Evolutionary conservation across 1,140 invertebrate species (phyloP).

Genomic region (Semibalanus balanoides): DNA sequence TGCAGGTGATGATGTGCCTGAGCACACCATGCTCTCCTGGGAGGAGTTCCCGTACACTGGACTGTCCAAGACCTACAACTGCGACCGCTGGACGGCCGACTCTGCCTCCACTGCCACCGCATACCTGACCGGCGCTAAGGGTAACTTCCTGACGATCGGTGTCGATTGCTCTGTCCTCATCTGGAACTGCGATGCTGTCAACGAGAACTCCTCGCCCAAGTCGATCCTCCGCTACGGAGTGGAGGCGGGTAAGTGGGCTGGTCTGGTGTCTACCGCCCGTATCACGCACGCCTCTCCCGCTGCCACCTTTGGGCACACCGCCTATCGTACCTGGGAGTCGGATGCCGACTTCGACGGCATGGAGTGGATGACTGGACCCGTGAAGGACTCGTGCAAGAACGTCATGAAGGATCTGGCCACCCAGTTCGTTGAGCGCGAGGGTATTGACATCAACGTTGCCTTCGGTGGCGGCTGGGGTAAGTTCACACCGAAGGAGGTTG

Average conservation of each 20-base stretch:
- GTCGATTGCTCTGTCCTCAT: constrained; percentile 16
- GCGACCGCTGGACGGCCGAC: constrained; percentile 41
- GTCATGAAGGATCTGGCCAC: constrained; percentile 15
- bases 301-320: constrained; percentile 25
- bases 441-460: constrained; percentile 19
- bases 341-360: constrained; percentile 13
- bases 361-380: constrained; percentile 2
- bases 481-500: not conserved
- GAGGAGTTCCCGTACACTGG: constrained; percentile 20
- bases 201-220: not conserved
- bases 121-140: constrained; percentile 66
- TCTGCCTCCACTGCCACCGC: constrained; percentile 79
- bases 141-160: constrained; percentile 17
- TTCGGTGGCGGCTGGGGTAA: constrained; percentile 1
- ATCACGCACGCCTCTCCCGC: constrained; percentile 65
- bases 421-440: constrained; percentile 18
- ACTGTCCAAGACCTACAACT: constrained; percentile 21
- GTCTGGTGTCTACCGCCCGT: constrained; percentile 50
- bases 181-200: constrained; percentile 14
- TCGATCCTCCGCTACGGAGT: not conserved
- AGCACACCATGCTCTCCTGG: constrained; percentile 18
- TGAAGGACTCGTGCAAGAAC: constrained; percentile 7
- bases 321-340: constrained; percentile 21
- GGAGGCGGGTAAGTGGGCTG: not conserved
- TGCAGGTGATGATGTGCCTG: constrained; percentile 39